phyloP scores from a whole-genome alignment of 2,797 vertebrate species.

The Halcyon leucocephala region DNA sequence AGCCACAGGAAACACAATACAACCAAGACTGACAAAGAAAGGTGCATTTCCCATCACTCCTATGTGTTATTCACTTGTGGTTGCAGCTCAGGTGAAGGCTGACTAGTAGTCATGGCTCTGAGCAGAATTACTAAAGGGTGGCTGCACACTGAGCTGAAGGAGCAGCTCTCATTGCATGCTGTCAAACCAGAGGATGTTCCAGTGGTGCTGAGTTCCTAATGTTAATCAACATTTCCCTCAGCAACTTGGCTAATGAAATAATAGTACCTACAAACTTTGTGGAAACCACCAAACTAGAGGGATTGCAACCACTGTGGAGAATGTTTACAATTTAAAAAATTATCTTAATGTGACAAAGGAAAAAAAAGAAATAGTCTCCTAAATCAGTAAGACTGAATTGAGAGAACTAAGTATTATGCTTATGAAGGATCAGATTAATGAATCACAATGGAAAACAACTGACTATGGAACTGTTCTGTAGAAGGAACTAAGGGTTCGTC shows the following conservation, averaged over 20 bases:
- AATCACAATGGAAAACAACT: not conserved
- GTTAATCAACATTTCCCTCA: not conserved
- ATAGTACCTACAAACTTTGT: not conserved
- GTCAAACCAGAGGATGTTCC: not conserved
- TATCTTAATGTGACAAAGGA: not conserved
- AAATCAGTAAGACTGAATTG: not conserved
- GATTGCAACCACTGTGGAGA: not conserved
- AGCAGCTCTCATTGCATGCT: rapidly evolving
- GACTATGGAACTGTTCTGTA: not conserved
- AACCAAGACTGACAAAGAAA: not conserved
- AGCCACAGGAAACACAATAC: not conserved
- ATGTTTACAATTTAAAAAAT: not conserved
- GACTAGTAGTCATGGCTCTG: not conserved
- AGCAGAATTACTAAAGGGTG: not conserved
- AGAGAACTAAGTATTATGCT: not conserved
- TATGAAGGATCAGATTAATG: not conserved
- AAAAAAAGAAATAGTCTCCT: not conserved
- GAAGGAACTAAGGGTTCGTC: not conserved
- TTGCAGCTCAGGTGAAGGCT: not conserved
- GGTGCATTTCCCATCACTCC: not conserved
- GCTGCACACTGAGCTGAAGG: not conserved
- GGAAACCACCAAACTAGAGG: not conserved
- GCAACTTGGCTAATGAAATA: not conserved
- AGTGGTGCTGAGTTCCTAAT: not conserved
- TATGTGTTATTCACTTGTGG: not conserved